Percentiles rank a stretch among this genome's conserved stretches.
Evolutionary conservation across 2,888 invertebrate species (phyloP).

Genomic region (Thumatha senex): DNA sequence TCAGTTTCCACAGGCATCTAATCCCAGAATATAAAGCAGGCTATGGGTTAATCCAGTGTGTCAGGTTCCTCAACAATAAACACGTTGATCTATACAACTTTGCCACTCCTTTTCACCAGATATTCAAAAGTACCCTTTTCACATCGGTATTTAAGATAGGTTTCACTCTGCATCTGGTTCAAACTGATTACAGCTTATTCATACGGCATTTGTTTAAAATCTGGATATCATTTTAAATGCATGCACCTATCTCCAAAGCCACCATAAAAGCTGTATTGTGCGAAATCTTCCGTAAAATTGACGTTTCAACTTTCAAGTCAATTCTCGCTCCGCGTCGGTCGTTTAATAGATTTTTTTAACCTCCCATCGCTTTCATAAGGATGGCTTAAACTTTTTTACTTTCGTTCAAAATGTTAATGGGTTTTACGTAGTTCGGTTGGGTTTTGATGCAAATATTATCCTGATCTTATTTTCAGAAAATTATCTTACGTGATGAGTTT

Average conservation of each 20-base stretch:
- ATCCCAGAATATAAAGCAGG: too few species aligned
- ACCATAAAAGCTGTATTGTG: constrained; percentile 46
- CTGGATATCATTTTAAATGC: constrained; percentile 1
- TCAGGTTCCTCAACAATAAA: too few species aligned
- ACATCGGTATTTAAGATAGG: too few species aligned
- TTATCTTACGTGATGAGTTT: not conserved
- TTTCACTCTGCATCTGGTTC: too few species aligned
- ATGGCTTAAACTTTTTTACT: constrained; percentile 21
- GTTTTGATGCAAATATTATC: constrained; percentile 5
- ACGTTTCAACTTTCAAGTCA: constrained; percentile 60
- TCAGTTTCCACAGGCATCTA: too few species aligned
- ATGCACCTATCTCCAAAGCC: constrained; percentile 18
- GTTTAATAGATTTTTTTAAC: constrained; percentile 59
- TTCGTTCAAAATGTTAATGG: constrained; percentile 32
- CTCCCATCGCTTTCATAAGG: constrained; percentile 38
- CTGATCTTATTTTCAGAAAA: not conserved
- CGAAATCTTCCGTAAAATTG: constrained; percentile 79
- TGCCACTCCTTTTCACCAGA: too few species aligned
- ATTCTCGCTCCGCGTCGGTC: constrained; percentile 52
- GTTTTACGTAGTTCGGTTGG: constrained; percentile 18
- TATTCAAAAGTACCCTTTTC: too few species aligned
- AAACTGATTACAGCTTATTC: too few species aligned
- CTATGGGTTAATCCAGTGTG: too few species aligned
- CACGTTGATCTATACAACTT: too few species aligned
- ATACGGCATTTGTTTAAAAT: too few species aligned